Evolutionary conservation across 2,797 vertebrate genomes (phyloP).

Genomic region (Micromesistius poutassou): DNA sequence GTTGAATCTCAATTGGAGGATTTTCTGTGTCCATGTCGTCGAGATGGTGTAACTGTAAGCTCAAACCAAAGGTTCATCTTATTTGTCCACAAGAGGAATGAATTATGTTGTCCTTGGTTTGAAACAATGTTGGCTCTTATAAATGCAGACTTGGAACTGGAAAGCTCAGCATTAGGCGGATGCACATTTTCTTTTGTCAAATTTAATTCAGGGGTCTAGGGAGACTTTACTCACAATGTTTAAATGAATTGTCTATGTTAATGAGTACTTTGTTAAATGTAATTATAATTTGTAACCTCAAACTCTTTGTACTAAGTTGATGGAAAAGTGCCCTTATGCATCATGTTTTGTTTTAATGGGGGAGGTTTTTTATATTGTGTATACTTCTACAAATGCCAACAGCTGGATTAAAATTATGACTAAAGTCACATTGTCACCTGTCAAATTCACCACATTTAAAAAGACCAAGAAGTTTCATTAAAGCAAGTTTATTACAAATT

Average conservation of each 20-base stretch:
- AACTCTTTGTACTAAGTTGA: slow-evolving; percentile 33
- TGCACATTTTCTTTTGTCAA: slow-evolving; percentile 30
- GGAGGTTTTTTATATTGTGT: slow-evolving; percentile 69
- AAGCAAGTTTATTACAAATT: background rate
- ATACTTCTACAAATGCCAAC: slow-evolving; percentile 71
- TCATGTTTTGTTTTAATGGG: slow-evolving; percentile 57
- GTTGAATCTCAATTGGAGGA: slow-evolving; percentile 24
- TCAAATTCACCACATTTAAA: slow-evolving; percentile 9
- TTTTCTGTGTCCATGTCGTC: slow-evolving; percentile 37
- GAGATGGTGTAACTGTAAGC: slow-evolving; percentile 54
- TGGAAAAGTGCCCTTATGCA: slow-evolving; percentile 65
- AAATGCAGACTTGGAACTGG: slow-evolving; percentile 55
- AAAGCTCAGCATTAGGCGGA: slow-evolving; percentile 48
- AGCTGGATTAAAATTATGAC: slow-evolving; percentile 71
- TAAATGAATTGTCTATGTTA: slow-evolving; percentile 25
- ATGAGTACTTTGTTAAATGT: slow-evolving; percentile 40
- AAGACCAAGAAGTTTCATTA: background rate
- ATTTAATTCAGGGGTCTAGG: slow-evolving; percentile 20
- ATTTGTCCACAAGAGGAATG: slow-evolving; percentile 42
- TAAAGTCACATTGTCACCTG: slow-evolving; percentile 23
- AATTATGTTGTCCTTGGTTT: slow-evolving; percentile 40
- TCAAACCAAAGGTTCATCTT: slow-evolving; percentile 71
- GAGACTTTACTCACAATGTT: slow-evolving; percentile 23
- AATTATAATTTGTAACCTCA: slow-evolving; percentile 34
- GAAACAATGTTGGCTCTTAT: slow-evolving; percentile 43